Evolutionary conservation across 2,888 invertebrate genomes (phyloP).

Genomic region (Pyrrhosoma nymphula): DNA sequence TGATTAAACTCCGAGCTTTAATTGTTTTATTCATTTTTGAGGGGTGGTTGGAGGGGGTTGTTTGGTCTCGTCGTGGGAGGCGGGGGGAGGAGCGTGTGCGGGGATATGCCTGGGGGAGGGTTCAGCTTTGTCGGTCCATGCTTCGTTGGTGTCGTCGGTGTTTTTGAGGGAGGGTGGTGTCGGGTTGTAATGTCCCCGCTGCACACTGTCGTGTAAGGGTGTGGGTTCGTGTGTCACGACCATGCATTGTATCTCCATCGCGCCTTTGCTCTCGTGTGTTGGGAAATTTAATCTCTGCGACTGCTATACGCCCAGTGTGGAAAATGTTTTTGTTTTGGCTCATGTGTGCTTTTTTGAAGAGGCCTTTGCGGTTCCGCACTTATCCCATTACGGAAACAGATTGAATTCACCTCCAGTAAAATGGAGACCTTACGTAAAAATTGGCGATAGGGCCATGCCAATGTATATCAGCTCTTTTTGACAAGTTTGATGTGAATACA

Average conservation of each 20-base stretch:
- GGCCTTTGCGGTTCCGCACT: background rate
- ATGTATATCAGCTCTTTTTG: background rate
- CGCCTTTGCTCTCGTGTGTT: background rate
- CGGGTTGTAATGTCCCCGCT: background rate
- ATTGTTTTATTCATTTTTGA: slow-evolving; percentile 45
- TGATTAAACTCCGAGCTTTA: slow-evolving; percentile 43
- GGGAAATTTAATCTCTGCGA: background rate
- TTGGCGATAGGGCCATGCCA: background rate
- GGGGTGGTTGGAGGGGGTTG: background rate
- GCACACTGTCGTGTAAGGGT: background rate
- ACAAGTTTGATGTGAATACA: too few species aligned
- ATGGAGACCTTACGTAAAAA: background rate
- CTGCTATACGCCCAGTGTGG: background rate
- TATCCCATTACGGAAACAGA: background rate
- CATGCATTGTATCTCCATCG: background rate
- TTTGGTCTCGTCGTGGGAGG: background rate
- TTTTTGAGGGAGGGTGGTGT: background rate
- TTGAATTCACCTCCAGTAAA: background rate
- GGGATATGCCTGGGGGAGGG: too few species aligned
- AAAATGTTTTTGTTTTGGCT: background rate
- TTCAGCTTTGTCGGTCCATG: background rate
- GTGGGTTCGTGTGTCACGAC: background rate
- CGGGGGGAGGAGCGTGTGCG: background rate
- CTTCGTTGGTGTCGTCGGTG: background rate
- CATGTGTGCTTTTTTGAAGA: background rate